phyloP scores from a whole-genome alignment of 2,113 vertebrate species.

The Callocephalon fimbriatum region DNA sequence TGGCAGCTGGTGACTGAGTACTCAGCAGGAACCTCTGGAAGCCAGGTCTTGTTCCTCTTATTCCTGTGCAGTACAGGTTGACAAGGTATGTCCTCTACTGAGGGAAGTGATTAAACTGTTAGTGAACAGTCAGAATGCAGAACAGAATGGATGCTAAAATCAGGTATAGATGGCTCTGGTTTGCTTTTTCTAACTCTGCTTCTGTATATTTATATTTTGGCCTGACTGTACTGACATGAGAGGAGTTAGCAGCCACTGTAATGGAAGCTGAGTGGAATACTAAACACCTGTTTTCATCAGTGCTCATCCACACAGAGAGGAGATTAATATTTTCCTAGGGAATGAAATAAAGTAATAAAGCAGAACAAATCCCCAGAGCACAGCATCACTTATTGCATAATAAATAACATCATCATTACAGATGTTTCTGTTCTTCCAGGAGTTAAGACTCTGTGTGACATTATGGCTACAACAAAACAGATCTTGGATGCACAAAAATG shows the following conservation, averaged over 20 bases:
- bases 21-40: background rate
- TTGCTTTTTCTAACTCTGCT: background rate
- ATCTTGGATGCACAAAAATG: background rate
- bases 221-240: background rate
- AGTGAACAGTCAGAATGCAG: background rate
- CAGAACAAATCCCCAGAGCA: background rate
- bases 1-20: background rate
- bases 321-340: background rate
- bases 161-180: background rate
- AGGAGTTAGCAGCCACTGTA: background rate
- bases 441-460: background rate
- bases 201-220: background rate
- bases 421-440: background rate
- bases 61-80: background rate
- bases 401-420: fast-evolving
- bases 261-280: background rate
- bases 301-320: background rate
- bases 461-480: background rate
- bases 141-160: background rate
- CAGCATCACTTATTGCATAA: fast-evolving
- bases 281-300: background rate
- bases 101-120: background rate
- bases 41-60: background rate
- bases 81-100: background rate
- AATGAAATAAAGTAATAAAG: background rate